phyloP scores from a whole-genome alignment of 2,113 vertebrate species.

The Piaya cayana region DNA sequence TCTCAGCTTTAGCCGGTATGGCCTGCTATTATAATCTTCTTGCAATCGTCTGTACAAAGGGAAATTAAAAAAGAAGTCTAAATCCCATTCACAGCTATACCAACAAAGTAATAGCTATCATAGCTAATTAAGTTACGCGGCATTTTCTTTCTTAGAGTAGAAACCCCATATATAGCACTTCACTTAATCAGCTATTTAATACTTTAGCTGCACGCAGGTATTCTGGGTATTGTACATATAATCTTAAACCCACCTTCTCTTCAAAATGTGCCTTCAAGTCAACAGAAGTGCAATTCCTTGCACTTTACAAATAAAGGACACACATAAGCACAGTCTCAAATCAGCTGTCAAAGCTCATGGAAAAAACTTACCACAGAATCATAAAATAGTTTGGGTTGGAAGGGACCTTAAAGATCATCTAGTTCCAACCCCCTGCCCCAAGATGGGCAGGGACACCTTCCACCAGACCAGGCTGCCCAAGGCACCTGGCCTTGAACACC shows the following conservation, averaged over 20 bases:
- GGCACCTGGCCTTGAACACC: too few relatives aligned
- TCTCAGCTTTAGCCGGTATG: background rate
- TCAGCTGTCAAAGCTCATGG: background rate
- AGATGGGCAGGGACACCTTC: too few relatives aligned
- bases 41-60: background rate
- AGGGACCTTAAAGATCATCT: too few relatives aligned
- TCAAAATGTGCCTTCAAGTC: background rate
- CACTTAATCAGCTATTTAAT: slow-evolving; percentile 1
- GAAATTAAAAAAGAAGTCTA: background rate
- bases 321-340: background rate
- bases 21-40: background rate
- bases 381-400: too few relatives aligned
- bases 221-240: background rate
- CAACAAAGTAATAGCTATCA: background rate
- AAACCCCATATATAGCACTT: background rate
- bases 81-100: background rate
- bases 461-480: too few relatives aligned
- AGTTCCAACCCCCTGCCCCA: too few relatives aligned
- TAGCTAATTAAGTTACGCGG: slow-evolving; percentile 26
- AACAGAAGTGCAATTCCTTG: background rate
- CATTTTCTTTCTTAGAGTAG: background rate
- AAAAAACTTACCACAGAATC: background rate
- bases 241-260: slow-evolving; percentile 18
- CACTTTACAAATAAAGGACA: background rate
- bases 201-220: slow-evolving; percentile 13